Base-by-base conservation (phyloP, 2,888 invertebrate genomes). In the Torymus texanus region DNA sequence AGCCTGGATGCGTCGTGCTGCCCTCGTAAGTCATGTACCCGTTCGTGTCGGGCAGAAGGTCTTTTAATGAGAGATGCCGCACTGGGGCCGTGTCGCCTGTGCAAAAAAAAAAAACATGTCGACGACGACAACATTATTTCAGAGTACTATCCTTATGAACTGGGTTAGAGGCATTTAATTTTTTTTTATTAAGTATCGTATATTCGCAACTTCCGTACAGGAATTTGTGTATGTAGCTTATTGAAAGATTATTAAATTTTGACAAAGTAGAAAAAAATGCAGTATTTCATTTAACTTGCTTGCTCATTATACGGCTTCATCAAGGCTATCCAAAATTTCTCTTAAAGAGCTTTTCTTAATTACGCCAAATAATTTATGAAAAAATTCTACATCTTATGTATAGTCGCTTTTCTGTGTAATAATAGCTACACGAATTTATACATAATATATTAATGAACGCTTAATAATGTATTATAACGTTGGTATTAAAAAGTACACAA, bases 21-120 rank as follows among this genome's bases (percentile, higher is more conserved):
- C 98, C 98, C 90, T 98, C 98, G 91, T 98, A 99, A 51, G 99
- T 99, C 92, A 99, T 96, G 92, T 97, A 99, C 90, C 97, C 95
- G 86, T 95, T 94, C 63, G 97, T 98, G 88, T 95, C 95, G 82
- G 99, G 98, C 86, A 99, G 93, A 76, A 98, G 92, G 76, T 95
- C 95, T 86, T 95, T 94, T 84, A 98, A 92, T 50, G 97, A 97
- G 86, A 98, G 92, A 88, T 97, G 95, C 87, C 95, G 94, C 88
- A 98, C 95, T 77, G 94, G 94, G 81, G 94, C 95, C 75, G 94
- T 94, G 86, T 95, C 94, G 84, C 97, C 97, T 97, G 70, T 65
- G 80, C 66, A 70, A 65, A 78, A 78, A 65, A 68, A 71, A 63
- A 66, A 8, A 29, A 29, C 29, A 21, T 8, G 41, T 41, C 41